phyloP scores from a whole-genome alignment of 2,888 invertebrate species.

The Loripinus fragilis region DNA sequence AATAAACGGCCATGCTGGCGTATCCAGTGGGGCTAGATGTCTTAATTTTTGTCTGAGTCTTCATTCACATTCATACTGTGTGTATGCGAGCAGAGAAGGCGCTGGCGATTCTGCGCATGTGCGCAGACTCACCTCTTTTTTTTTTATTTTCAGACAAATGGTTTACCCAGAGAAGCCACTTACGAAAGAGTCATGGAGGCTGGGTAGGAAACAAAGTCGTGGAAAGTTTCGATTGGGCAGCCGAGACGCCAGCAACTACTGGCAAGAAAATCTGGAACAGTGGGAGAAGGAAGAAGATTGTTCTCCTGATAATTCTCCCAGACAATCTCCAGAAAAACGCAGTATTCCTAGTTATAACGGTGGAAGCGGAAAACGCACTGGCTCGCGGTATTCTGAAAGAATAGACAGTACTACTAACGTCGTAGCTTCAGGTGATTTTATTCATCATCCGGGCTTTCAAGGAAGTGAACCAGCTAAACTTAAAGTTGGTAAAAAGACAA shows the following conservation, averaged over 20 bases:
- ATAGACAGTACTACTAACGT: slow-evolving; percentile 22
- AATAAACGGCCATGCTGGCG: no score
- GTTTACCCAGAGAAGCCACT: slow-evolving; percentile 56
- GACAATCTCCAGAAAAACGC: neutral
- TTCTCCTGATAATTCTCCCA: neutral
- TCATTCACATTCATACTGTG: no score
- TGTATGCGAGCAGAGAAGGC: no score
- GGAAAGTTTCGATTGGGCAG: slow-evolving; percentile 39
- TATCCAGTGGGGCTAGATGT: no score
- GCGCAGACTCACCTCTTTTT: no score
- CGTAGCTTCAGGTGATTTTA: slow-evolving; percentile 27
- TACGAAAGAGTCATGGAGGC: slow-evolving; percentile 25
- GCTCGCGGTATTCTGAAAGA: slow-evolving; percentile 16
- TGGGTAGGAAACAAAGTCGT: slow-evolving; percentile 22
- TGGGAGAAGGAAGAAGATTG: slow-evolving; percentile 33
- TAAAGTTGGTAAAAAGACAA: slow-evolving; percentile 22
- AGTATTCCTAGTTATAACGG: slow-evolving; percentile 3
- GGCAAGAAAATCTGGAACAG: slow-evolving; percentile 41
- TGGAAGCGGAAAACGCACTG: slow-evolving; percentile 1
- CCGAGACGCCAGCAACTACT: slow-evolving; percentile 15
- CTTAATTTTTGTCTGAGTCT: no score
- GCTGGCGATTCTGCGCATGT: no score
- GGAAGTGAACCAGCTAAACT: slow-evolving; percentile 34
- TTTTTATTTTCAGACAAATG: slow-evolving; percentile 48
- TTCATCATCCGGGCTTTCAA: slow-evolving; percentile 53